Evolutionary conservation across 2,888 invertebrate genomes (phyloP).

Genomic region (Ligdia adustata): DNA sequence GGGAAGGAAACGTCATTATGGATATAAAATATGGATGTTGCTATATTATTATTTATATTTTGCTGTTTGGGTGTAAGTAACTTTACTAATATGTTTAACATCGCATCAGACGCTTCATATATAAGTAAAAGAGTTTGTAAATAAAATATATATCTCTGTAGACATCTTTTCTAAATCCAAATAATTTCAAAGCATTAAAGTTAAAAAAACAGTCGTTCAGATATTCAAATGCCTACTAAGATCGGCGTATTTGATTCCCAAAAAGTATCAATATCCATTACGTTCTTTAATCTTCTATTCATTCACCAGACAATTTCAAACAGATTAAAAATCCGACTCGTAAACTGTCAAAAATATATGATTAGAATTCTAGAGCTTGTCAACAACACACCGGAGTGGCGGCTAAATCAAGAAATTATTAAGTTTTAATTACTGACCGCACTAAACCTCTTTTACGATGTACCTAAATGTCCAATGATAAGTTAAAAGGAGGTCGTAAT

Average conservation of each 20-base stretch:
- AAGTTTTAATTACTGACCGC: slow-evolving; percentile 19
- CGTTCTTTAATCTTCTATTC: slow-evolving; percentile 3
- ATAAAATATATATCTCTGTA: too few relatives aligned
- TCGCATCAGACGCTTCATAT: too few relatives aligned
- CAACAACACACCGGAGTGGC: slow-evolving; percentile 4
- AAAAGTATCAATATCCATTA: slow-evolving; percentile 8
- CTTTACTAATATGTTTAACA: too few relatives aligned
- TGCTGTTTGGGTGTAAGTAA: too few relatives aligned
- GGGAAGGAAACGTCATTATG: too few relatives aligned
- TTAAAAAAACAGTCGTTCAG: too few relatives aligned
- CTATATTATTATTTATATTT: too few relatives aligned
- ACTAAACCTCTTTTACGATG: slow-evolving; percentile 19
- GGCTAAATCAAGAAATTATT: slow-evolving; percentile 21
- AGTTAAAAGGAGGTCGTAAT: slow-evolving; percentile 31
- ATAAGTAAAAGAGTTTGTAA: too few relatives aligned
- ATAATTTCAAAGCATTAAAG: too few relatives aligned
- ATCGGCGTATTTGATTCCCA: slow-evolving; percentile 1
- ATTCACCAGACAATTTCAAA: slow-evolving; percentile 10
- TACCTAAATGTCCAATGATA: slow-evolving; percentile 22
- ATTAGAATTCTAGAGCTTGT: slow-evolving; percentile 9
- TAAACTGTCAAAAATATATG: slow-evolving; percentile 18
- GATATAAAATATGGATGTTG: too few relatives aligned
- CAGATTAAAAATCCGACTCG: slow-evolving; percentile 7
- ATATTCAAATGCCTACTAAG: too few relatives aligned
- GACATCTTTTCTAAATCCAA: too few relatives aligned